These are phyloP conservation scores for Nymphalis c-album DNA, from an alignment of 2,888 invertebrate species.

Conservation along the genomic window DNA sequence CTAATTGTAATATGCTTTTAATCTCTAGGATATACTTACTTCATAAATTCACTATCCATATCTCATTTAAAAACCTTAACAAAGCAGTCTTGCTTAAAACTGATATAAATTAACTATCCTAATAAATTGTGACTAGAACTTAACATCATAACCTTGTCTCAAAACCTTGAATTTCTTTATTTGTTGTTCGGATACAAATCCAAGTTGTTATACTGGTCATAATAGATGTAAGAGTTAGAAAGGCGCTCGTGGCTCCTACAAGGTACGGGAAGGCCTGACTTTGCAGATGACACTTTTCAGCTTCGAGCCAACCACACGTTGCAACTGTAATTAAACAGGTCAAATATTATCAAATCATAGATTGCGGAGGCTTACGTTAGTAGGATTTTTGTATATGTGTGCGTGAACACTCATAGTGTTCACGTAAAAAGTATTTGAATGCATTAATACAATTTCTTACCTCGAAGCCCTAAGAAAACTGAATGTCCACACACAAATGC, in stretches of 20 bases:
- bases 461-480: constrained; percentile 17
- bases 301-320: constrained; percentile 41
- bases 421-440: no score
- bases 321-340: constrained; percentile 27
- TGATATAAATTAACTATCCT: neutral
- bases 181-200: constrained; percentile 30
- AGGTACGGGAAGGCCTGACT: constrained; percentile 24
- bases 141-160: neutral
- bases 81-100: no score
- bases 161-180: constrained; percentile 4
- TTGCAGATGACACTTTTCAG: constrained; percentile 40
- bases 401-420: no score
- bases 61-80: no score
- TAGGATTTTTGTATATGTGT: no score
- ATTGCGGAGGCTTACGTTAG: neutral
- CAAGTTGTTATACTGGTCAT: constrained; percentile 38
- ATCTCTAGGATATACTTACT: no score
- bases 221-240: constrained; percentile 31
- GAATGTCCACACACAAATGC: constrained; percentile 39
- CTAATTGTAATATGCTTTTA: no score
- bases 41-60: no score
- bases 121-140: constrained; percentile 1
- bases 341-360: neutral
- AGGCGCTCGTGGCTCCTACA: constrained; percentile 33
- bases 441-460: constrained; percentile 14